These are phyloP conservation scores for Neolamprologus ventralis DNA, from an alignment of 2,113 vertebrate genomes.

Conservation along the genomic window DNA sequence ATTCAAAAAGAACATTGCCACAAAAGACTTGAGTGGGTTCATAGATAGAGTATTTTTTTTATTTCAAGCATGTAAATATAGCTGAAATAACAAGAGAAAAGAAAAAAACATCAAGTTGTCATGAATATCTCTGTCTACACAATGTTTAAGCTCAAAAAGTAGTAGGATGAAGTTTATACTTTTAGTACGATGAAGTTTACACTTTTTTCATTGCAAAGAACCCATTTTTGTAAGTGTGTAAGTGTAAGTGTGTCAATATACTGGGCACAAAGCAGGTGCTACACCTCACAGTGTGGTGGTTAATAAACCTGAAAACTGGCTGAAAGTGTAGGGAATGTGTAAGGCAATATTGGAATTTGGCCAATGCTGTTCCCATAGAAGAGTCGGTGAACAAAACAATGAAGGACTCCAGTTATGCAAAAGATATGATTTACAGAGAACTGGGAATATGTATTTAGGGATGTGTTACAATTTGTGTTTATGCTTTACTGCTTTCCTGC, in stretches of 20 bases:
- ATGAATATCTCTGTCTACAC: background rate
- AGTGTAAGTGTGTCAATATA: background rate
- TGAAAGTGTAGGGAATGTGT: background rate
- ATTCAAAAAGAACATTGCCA: background rate
- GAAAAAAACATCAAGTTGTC: background rate
- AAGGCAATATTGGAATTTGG: background rate
- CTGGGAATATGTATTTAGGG: background rate
- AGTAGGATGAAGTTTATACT: background rate
- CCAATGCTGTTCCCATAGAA: background rate
- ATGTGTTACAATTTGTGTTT: background rate
- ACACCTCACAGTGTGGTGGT: background rate
- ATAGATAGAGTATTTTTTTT: background rate
- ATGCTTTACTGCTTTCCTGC: background rate
- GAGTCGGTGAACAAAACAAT: constrained; percentile 2
- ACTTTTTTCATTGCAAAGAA: background rate
- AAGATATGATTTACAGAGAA: background rate
- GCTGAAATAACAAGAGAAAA: background rate
- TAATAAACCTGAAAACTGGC: background rate
- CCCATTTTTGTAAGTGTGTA: background rate
- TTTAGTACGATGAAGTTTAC: background rate
- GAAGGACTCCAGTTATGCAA: background rate
- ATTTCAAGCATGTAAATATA: background rate
- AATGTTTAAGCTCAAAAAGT: background rate
- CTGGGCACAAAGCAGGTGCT: background rate
- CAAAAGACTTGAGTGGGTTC: background rate